phyloP scores from a whole-genome alignment of 2,797 vertebrate genomes.

The Melanogrammus aeglefinus region DNA sequence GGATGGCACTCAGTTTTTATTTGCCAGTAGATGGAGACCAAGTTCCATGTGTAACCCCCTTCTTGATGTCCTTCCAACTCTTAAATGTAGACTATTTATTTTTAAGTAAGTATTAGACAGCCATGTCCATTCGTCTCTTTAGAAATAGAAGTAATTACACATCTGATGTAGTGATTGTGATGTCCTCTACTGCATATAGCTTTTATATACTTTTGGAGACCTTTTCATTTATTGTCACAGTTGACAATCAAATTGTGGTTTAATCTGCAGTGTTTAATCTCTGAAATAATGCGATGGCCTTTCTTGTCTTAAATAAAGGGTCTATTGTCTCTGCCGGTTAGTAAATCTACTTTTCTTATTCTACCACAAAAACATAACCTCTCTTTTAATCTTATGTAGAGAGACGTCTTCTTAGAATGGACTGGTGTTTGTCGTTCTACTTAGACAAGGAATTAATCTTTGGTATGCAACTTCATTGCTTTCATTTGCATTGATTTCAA shows the following conservation, averaged over 20 bases:
- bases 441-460: not conserved
- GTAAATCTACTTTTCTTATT: not conserved
- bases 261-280: slow-evolving; percentile 17
- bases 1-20: not conserved
- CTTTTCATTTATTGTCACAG: slow-evolving; percentile 41
- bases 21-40: slow-evolving; percentile 79
- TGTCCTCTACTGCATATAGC: slow-evolving; percentile 18
- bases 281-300: too few relatives aligned
- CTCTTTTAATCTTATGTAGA: not conserved
- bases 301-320: too few relatives aligned
- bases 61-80: slow-evolving; percentile 38
- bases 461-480: not conserved
- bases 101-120: slow-evolving; percentile 55
- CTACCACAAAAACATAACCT: not conserved
- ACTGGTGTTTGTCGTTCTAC: not conserved
- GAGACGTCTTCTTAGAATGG: not conserved
- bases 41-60: slow-evolving; percentile 60
- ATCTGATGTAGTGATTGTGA: slow-evolving; percentile 36
- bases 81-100: slow-evolving; percentile 28
- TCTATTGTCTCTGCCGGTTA: too few relatives aligned
- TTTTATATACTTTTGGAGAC: slow-evolving; percentile 25
- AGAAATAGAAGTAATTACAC: slow-evolving; percentile 61
- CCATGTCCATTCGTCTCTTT: slow-evolving; percentile 53
- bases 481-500: not conserved
- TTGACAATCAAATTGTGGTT: slow-evolving; percentile 28